phyloP scores from a whole-genome alignment of 2,113 vertebrate genomes.

The Malurus melanocephalus region DNA sequence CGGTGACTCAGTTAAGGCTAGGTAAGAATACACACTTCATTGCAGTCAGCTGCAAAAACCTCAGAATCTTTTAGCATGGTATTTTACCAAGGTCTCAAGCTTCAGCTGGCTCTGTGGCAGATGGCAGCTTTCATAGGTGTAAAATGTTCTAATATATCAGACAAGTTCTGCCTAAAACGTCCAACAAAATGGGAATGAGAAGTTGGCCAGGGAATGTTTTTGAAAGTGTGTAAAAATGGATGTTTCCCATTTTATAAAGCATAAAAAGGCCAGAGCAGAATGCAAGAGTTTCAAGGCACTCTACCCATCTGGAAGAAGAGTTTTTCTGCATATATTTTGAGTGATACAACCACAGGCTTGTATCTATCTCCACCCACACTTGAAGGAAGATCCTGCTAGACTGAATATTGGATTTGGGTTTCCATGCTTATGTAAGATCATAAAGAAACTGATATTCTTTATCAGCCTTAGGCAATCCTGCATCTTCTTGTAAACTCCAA shows the following conservation, averaged over 20 bases:
- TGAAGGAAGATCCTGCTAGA: slow-evolving; percentile 15
- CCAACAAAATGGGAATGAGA: neutral
- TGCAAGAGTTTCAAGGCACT: neutral
- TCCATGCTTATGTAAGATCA: neutral
- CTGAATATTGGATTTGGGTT: neutral
- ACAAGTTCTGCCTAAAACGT: neutral
- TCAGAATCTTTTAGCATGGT: neutral
- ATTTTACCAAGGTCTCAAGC: neutral
- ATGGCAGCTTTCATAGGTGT: neutral
- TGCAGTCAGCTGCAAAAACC: slow-evolving; percentile 6
- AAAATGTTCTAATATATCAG: neutral
- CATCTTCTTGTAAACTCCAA: neutral
- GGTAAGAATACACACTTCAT: neutral
- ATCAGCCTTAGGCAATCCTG: neutral
- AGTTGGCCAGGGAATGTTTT: neutral
- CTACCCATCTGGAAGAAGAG: neutral
- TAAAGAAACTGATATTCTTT: neutral
- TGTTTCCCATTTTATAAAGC: neutral
- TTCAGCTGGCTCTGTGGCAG: neutral
- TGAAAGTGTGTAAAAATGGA: neutral
- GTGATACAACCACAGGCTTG: neutral
- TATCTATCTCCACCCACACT: neutral
- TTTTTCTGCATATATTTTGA: neutral
- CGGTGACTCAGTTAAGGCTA: neutral
- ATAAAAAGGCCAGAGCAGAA: neutral